Percentiles rank a stretch among this genome's conserved stretches.
phyloP scores from a whole-genome alignment of 2,113 vertebrate genomes.

The Pituophis catenifer region DNA sequence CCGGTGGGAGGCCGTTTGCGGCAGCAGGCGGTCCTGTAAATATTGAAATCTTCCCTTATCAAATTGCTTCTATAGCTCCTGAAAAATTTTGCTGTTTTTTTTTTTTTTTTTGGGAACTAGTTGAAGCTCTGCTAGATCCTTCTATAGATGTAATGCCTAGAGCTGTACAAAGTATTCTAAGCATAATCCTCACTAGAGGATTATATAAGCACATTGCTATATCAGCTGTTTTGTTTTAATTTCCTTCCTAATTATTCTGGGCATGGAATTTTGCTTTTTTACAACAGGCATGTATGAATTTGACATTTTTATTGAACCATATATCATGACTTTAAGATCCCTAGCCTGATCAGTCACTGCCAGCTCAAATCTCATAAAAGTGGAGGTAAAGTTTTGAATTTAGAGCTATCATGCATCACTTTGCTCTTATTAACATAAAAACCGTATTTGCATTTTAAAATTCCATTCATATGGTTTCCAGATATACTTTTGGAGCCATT shows the following conservation, averaged over 20 bases:
- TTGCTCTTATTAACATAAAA: background rate
- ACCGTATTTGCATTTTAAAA: background rate
- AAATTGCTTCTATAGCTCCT: background rate
- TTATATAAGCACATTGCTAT: background rate
- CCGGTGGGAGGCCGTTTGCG: too few relatives aligned
- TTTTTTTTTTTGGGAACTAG: background rate
- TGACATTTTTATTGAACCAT: background rate
- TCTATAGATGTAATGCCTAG: background rate
- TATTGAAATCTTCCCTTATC: background rate
- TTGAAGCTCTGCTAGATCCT: background rate
- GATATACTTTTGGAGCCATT: background rate
- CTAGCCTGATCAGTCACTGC: background rate
- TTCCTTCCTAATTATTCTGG: background rate
- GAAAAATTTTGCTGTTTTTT: background rate
- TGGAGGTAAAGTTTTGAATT: background rate
- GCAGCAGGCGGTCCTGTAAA: too few relatives aligned
- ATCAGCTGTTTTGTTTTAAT: background rate
- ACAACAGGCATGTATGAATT: background rate
- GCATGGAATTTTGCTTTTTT: background rate
- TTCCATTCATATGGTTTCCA: background rate
- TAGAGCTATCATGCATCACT: background rate
- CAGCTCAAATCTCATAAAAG: background rate
- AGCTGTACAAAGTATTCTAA: background rate
- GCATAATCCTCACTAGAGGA: background rate
- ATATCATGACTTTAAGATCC: background rate